Conservation (phyloP, 2,113 vertebrate species). For the Cyrtonyx montezumae region DNA sequence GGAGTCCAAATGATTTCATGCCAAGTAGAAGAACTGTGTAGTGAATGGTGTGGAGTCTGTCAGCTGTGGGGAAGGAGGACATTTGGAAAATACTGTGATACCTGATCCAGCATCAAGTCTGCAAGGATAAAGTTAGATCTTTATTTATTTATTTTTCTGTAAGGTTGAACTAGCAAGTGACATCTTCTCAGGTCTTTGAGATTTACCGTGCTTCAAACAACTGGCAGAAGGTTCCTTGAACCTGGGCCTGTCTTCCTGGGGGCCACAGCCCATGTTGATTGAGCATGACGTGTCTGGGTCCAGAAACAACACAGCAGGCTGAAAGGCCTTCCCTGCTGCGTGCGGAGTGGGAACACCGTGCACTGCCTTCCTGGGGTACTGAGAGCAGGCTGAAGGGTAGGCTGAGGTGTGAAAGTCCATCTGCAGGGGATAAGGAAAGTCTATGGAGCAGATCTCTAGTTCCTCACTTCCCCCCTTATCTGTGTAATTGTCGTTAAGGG, state of each 20-base stretch:
- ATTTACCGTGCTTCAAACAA: background rate
- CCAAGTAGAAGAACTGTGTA: background rate
- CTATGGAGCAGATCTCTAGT: background rate
- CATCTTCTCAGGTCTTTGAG: background rate
- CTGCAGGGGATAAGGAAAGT: slow-evolving; percentile 4
- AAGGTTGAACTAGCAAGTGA: background rate
- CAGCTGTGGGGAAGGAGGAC: background rate
- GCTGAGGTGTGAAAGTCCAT: slow-evolving; percentile 16
- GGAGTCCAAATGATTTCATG: background rate
- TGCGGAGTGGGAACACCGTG: background rate
- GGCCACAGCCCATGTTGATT: background rate
- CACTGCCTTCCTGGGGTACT: background rate
- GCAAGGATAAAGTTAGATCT: background rate
- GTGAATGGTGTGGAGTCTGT: background rate
- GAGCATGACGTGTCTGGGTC: background rate
- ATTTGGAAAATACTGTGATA: background rate
- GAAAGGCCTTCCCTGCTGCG: background rate
- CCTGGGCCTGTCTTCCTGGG: background rate
- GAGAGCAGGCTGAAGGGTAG: background rate
- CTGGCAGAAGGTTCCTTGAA: background rate
- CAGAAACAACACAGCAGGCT: background rate
- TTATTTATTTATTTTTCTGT: background rate
- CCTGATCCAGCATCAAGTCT: background rate
- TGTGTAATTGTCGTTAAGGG: background rate
- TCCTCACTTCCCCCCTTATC: background rate